These are phyloP conservation scores for Monomorium pharaonis DNA, from an alignment of 1,140 invertebrate genomes.

Conservation along the genomic window DNA sequence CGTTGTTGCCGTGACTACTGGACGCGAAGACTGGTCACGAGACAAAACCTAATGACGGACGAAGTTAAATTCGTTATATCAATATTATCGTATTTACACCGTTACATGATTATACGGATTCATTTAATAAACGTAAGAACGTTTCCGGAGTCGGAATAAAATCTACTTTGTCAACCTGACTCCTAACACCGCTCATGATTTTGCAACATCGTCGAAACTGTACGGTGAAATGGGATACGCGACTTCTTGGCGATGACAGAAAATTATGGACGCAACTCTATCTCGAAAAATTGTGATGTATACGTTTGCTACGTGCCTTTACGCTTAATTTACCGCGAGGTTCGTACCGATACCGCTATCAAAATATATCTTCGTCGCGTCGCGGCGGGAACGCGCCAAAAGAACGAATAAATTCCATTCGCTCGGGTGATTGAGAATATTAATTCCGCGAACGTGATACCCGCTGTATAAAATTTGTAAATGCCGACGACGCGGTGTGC, in stretches of 20 bases:
- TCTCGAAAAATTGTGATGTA: conserved; percentile 23
- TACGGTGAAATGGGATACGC: not conserved
- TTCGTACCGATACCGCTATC: not conserved
- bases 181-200: not conserved
- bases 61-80: not conserved
- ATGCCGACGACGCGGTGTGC: not conserved
- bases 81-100: not conserved
- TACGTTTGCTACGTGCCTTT: not conserved
- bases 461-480: not conserved
- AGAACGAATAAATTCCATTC: conserved; percentile 10
- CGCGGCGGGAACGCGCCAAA: not conserved
- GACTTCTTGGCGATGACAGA: not conserved
- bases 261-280: conserved; percentile 36
- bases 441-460: conserved; percentile 16
- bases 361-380: conserved; percentile 15
- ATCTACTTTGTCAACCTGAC: not conserved
- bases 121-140: not conserved
- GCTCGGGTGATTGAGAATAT: conserved; percentile 25
- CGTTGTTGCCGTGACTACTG: conserved; percentile 83
- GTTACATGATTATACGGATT: not conserved
- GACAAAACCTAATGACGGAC: not conserved
- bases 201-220: not conserved
- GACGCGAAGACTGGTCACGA: conserved; percentile 12
- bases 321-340: conserved; percentile 32
- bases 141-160: not conserved